Base-by-base conservation (phyloP, 2,888 invertebrate genomes). In the Leptinotarsa juncta region DNA sequence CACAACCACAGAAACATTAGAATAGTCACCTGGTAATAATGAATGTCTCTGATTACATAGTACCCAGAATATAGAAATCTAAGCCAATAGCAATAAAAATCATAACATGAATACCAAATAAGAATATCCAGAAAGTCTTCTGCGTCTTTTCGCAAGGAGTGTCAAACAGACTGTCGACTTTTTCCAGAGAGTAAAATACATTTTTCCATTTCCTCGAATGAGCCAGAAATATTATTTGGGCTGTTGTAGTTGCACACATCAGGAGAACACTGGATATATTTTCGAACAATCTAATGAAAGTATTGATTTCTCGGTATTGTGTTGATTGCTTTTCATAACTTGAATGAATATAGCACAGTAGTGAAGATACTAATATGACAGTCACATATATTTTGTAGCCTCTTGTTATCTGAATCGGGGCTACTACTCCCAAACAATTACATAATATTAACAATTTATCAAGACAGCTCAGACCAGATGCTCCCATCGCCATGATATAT, bases 21-120 rank as follows among this genome's bases (percentile, higher is more conserved):
- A n/a, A 62, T 16, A 26, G 62, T 62, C 42, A 62, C n/a, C 32
- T 32, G 62, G 14, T 62, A 62, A 42, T 62, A 62, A 4, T 62
- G 62, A n/a, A 62, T 32, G n/a, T 5, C 32, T 42, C 42, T 62
- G 10, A 42, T 3, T 4, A 62, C 2, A 42, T 32, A 62, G 42
- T 42, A 62, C 42, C 7, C 32, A n/a, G 16, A 32, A 15, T n/a
- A n/a, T 7, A 16, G 2, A 60, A 60, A 15, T 23, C 26, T 2
- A 4, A 26, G 5, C 14, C 20, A 20, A 60, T 60, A 5, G 16
- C 60, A 26, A 20, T 4, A 60, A 60, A 15, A 15, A 15, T 20
- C 26, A 60, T 23, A 16, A 23, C 15, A 4, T 60, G 60, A 16
- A 16, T 20, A 15, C 3, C 20, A 4, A 5, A 12, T 4, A 60